Percentiles rank a stretch among this genome's conserved stretches.
Conservation (phyloP, 2,797 vertebrate genomes). For the Pseudotriccus pelzelni region DNA sequence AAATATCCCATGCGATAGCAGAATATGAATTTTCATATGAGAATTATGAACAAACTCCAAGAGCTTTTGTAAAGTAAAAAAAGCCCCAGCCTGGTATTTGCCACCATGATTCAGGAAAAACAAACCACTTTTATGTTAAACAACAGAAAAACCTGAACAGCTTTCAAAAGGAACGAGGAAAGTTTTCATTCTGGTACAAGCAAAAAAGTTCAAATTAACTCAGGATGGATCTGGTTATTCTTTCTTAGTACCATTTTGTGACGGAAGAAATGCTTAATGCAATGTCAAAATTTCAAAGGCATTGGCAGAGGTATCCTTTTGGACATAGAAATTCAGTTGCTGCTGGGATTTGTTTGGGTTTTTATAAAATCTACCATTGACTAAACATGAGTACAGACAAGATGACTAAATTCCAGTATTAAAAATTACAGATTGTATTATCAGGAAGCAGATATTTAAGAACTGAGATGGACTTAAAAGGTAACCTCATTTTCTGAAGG, state of each 20-base stretch:
- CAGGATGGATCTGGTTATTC: background rate
- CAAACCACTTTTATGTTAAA: background rate
- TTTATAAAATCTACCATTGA: background rate
- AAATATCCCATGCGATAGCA: background rate
- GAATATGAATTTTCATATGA: background rate
- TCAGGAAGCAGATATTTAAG: slow-evolving; percentile 13
- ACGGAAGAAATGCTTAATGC: slow-evolving; percentile 6
- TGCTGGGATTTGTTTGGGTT: background rate
- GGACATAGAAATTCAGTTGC: slow-evolving; percentile 16
- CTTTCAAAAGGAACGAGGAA: background rate
- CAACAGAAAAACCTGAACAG: background rate
- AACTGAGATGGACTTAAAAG: slow-evolving; percentile 19
- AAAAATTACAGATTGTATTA: background rate
- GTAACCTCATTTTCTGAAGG: slow-evolving; percentile 25
- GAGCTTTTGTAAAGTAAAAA: background rate
- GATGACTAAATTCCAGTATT: background rate
- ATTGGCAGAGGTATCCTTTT: slow-evolving; percentile 6
- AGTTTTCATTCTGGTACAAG: background rate
- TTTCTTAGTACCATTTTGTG: slow-evolving; percentile 14
- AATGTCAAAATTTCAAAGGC: background rate
- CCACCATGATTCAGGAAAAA: background rate
- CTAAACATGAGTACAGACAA: slow-evolving; percentile 32
- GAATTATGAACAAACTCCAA: background rate
- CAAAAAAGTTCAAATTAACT: background rate
- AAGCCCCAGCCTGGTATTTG: background rate